phyloP scores from a whole-genome alignment of 2,888 invertebrate species.

The Gymnocheta viridis region DNA sequence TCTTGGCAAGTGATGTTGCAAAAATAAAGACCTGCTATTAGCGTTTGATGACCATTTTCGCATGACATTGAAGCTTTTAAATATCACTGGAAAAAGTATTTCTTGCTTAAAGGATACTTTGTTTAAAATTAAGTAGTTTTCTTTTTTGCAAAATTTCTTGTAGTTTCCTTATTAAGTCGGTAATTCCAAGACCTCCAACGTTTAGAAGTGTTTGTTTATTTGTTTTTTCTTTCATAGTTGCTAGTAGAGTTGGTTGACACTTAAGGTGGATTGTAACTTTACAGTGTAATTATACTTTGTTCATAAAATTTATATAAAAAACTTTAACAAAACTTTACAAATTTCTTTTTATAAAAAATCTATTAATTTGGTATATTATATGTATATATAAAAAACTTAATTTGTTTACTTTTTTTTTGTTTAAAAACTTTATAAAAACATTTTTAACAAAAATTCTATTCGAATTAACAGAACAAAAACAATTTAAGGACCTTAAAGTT shows the following conservation, averaged over 20 bases:
- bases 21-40: no score
- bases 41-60: no score
- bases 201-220: constrained; percentile 1
- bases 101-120: neutral
- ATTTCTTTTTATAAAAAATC: constrained; percentile 48
- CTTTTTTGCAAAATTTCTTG: neutral
- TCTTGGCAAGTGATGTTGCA: no score
- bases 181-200: neutral
- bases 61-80: neutral
- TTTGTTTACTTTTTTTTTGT: constrained; percentile 6
- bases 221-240: constrained; percentile 13
- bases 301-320: constrained; percentile 63
- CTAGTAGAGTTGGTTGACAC: no score
- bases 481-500: constrained; percentile 43
- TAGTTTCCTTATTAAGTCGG: neutral
- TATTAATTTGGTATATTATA: constrained; percentile 43
- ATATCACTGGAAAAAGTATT: neutral
- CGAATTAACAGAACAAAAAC: constrained; percentile 46
- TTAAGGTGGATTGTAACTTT: constrained; percentile 61
- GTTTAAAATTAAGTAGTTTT: no score
- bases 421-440: constrained; percentile 59
- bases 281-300: constrained; percentile 28
- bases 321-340: constrained; percentile 51
- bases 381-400: constrained; percentile 35
- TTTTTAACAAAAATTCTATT: constrained; percentile 52